These are phyloP conservation scores for Lycorma delicatula DNA, from an alignment of 1,140 invertebrate genomes.

Conservation along the genomic window DNA sequence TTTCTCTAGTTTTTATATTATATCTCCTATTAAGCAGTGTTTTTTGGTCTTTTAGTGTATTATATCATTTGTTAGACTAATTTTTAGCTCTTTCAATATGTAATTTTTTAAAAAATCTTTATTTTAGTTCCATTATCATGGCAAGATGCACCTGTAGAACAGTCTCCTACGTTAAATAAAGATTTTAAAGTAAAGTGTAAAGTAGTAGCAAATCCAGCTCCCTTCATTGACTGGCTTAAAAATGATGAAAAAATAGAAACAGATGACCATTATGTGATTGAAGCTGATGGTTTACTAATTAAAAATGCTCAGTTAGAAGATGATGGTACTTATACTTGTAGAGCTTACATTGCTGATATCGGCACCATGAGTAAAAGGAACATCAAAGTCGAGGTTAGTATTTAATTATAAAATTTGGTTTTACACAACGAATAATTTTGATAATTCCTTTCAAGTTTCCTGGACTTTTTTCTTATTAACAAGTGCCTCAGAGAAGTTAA, in stretches of 20 bases:
- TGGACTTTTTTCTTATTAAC: no score
- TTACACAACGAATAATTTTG: no score
- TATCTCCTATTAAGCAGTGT: constrained; percentile 7
- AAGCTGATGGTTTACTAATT: constrained; percentile 66
- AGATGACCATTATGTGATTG: constrained; percentile 61
- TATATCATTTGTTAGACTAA: neutral
- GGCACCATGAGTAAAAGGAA: constrained; percentile 63
- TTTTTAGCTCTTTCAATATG: constrained; percentile 11
- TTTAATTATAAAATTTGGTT: neutral
- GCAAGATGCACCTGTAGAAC: constrained; percentile 72
- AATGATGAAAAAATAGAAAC: constrained; percentile 52
- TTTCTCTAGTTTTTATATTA: constrained; percentile 8
- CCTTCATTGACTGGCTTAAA: constrained; percentile 73
- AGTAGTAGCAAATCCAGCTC: constrained; percentile 73
- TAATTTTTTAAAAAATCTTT: constrained; percentile 21
- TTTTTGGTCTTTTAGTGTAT: constrained; percentile 7
- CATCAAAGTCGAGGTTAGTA: constrained; percentile 66
- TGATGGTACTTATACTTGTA: constrained; percentile 76
- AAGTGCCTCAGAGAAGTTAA: no score
- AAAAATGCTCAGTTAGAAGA: constrained; percentile 68
- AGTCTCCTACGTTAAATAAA: constrained; percentile 66
- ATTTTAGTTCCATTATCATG: constrained; percentile 72
- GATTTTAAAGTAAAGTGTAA: constrained; percentile 73
- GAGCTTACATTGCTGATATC: constrained; percentile 68
- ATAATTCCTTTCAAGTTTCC: no score